Conservation (phyloP, 1,140 invertebrate genomes). For the Zelostemma sp. region DNA sequence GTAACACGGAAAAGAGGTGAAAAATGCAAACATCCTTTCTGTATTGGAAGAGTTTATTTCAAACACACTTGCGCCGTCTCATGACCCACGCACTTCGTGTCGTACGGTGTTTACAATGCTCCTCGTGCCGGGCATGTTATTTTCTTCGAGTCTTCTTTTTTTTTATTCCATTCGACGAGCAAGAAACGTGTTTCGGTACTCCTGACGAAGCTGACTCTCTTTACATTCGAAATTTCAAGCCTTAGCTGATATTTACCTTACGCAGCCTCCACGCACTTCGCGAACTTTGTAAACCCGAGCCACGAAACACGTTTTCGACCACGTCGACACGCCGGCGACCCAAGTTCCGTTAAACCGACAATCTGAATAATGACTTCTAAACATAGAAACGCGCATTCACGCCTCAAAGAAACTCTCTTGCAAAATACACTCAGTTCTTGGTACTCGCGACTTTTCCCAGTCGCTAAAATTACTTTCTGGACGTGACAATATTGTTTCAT, state of each 20-base stretch:
- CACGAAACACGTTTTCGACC: conserved; percentile 25
- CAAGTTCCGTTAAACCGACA: conserved; percentile 29
- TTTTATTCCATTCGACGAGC: conserved; percentile 30
- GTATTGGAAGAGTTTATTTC: too few relatives aligned
- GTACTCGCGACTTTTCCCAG: too few relatives aligned
- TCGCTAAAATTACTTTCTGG: too few relatives aligned
- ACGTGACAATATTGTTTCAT: too few relatives aligned
- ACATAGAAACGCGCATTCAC: neutral
- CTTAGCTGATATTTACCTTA: conserved; percentile 37
- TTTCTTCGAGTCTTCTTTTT: conserved; percentile 18
- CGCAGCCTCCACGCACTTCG: conserved; percentile 33
- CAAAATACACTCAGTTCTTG: neutral
- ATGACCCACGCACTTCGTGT: conserved; percentile 31
- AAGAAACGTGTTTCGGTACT: conserved; percentile 46
- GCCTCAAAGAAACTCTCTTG: neutral
- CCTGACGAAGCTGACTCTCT: conserved; percentile 26
- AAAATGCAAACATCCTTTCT: too few relatives aligned
- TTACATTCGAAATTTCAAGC: conserved; percentile 36
- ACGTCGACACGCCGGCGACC: conserved; percentile 31
- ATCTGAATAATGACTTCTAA: conserved; percentile 6
- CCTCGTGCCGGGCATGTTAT: conserved; percentile 19
- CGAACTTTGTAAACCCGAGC: conserved; percentile 16
- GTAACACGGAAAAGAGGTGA: too few relatives aligned
- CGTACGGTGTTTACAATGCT: conserved; percentile 20
- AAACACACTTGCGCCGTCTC: conserved; percentile 21